Conservation (phyloP, 2,888 invertebrate genomes). For the Diloba caeruleocephala region DNA sequence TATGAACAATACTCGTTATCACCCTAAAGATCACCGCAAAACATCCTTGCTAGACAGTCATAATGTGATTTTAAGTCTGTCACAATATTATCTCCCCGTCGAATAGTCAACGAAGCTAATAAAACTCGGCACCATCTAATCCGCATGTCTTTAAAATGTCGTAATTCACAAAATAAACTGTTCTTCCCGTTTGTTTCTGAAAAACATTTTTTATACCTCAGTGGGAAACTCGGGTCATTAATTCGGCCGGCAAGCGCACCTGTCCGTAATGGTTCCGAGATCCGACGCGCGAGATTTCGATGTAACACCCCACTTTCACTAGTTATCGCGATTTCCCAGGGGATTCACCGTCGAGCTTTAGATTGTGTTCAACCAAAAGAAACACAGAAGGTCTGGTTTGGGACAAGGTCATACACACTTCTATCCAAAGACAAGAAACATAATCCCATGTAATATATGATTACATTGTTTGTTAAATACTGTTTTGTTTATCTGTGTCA, state of each 20-base stretch:
- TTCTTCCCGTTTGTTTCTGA: conserved; percentile 45
- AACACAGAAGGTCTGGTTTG: conserved; percentile 13
- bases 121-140: conserved; percentile 46
- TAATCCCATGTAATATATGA: background rate
- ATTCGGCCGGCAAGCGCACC: conserved; percentile 60
- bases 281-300: conserved; percentile 52
- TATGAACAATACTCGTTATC: too few relatives aligned
- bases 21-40: too few relatives aligned
- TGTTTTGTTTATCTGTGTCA: background rate
- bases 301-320: conserved; percentile 55
- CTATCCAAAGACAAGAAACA: background rate
- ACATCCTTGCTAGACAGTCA: conserved; percentile 13
- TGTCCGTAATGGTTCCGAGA: conserved; percentile 62
- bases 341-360: conserved; percentile 31
- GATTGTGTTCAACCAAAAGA: conserved; percentile 28
- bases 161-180: conserved; percentile 54
- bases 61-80: conserved; percentile 13
- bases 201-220: conserved; percentile 54
- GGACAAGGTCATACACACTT: background rate
- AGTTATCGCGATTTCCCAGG: conserved; percentile 58
- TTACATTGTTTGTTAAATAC: background rate
- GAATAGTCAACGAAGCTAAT: conserved; percentile 34
- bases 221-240: conserved; percentile 58
- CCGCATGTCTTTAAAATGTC: conserved; percentile 49
- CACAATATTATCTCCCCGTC: conserved; percentile 24